Base-by-base conservation (phyloP, 2,888 invertebrate species). In the Tholera decimalis region DNA sequence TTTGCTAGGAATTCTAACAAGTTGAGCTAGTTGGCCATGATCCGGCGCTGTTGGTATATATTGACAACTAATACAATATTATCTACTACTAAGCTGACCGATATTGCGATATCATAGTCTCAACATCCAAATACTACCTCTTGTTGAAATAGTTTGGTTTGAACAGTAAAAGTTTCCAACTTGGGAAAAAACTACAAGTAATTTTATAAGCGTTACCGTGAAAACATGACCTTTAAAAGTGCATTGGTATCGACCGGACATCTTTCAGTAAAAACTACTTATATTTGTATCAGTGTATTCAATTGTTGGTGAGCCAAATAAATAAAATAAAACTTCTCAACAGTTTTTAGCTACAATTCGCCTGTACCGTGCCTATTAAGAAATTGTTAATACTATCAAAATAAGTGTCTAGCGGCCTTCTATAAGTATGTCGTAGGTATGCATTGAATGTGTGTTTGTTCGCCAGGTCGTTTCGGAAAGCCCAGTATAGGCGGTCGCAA, bases 381-480 rank as follows among this genome's bases (percentile, higher is more conserved):
- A 46, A 20, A 63, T 35, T n/a, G 28, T 44, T 13, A 33, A 1
- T 15, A 69, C 13, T 20, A 35, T 37, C 24, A 22, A 22, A 28
- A 33, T 41, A 24, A 18, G n/a, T 28, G 47, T 37, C 20, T 15
- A 47, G n/a, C 26, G 15, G 13, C 22, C 15, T 5, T 8, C 8
- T 18, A n/a, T 35, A 8, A 41, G 13, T 22, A 22, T 26, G 9
- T 60, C 37, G 49, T 86, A 65, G 61, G 62, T 76, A 66, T 68
- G 65, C 88, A 83, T 93, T 94, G 83, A 83, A 84, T 30, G 13
- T 43, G 63, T 63, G 15, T 73, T 78, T 80, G 43, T 76, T 73
- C 33, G 22, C 1, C 91, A 95, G 96, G 96, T 84, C 95, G 95
- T 15, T 95, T 94, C 79, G 88, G 90, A 68, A 93, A 96, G 84